Percentiles rank a stretch among this genome's conserved stretches.
Conservation (phyloP, 2,888 invertebrate genomes). For the Allacma fusca region DNA sequence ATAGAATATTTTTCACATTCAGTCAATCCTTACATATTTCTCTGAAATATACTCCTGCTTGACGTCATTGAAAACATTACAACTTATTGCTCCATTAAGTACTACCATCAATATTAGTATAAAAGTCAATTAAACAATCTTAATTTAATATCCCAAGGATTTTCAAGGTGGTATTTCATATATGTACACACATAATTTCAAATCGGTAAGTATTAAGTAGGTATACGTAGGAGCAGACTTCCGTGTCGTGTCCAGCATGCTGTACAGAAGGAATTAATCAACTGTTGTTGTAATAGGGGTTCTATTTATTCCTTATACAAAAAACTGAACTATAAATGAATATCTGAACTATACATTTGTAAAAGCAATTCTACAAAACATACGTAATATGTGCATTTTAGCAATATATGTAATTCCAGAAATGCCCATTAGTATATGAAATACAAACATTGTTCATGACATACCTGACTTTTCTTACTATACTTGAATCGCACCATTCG, state of each 20-base stretch:
- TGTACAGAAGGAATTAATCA: not conserved
- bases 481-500: slow-evolving; percentile 61
- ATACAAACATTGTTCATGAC: not conserved
- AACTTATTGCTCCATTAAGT: not conserved
- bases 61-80: not conserved
- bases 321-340: too few species aligned
- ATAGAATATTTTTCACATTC: not conserved
- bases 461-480: slow-evolving; percentile 56
- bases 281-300: not conserved
- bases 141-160: not conserved
- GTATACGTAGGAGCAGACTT: not conserved
- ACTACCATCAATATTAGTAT: not conserved
- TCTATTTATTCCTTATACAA: too few species aligned
- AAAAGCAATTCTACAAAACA: too few species aligned
- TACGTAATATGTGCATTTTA: too few species aligned
- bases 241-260: not conserved
- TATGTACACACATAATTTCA: not conserved
- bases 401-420: too few species aligned
- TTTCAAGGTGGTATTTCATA: slow-evolving; percentile 2
- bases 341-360: too few species aligned
- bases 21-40: not conserved
- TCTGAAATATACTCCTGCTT: not conserved
- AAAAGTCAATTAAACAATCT: not conserved
- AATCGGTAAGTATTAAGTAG: not conserved
- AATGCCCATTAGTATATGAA: not conserved